A percentile compares a stretch with the other conserved stretches of the same genome.
phyloP scores from a whole-genome alignment of 2,113 vertebrate species.

The Ophiodon elongatus region DNA sequence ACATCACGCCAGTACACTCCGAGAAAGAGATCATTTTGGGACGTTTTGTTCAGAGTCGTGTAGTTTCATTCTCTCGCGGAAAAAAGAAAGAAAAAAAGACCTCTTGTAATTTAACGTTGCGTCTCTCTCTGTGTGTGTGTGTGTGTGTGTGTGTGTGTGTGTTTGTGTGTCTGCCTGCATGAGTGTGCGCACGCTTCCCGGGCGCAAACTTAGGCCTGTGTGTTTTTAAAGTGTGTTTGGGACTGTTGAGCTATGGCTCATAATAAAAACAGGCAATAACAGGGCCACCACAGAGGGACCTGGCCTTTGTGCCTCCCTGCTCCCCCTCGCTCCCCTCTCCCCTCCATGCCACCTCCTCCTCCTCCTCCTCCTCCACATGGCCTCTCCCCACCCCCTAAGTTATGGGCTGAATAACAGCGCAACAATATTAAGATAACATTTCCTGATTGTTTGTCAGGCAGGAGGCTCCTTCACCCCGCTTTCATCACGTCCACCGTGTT shows the following conservation, averaged over 20 bases:
- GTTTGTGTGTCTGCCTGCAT: background rate
- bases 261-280: slow-evolving; percentile 97
- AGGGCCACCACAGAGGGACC: slow-evolving; percentile 91
- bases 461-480: slow-evolving; percentile 81
- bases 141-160: slow-evolving; percentile 10
- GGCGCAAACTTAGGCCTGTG: slow-evolving; percentile 40
- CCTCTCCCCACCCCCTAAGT: slow-evolving; percentile 88
- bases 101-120: slow-evolving; percentile 29
- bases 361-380: slow-evolving; percentile 50
- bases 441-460: slow-evolving; percentile 89
- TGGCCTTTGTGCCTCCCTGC: slow-evolving; percentile 83
- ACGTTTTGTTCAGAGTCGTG: slow-evolving; percentile 26
- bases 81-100: background rate
- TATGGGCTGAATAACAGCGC: slow-evolving; percentile 92
- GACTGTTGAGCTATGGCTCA: slow-evolving; percentile 88
- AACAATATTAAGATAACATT: slow-evolving; percentile 92
- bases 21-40: slow-evolving; percentile 24
- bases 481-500: slow-evolving; percentile 85
- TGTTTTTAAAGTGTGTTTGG: slow-evolving; percentile 69
- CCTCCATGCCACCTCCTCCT: slow-evolving; percentile 42
- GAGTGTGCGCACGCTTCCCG: background rate
- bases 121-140: background rate
- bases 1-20: slow-evolving; percentile 24
- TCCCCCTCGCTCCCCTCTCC: slow-evolving; percentile 39
- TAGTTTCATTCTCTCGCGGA: slow-evolving; percentile 40